A percentile compares a stretch with the other conserved stretches of the same genome.
These are phyloP conservation scores for Eudemis profundana DNA, from an alignment of 2,888 invertebrate genomes.

Conservation along the genomic window DNA sequence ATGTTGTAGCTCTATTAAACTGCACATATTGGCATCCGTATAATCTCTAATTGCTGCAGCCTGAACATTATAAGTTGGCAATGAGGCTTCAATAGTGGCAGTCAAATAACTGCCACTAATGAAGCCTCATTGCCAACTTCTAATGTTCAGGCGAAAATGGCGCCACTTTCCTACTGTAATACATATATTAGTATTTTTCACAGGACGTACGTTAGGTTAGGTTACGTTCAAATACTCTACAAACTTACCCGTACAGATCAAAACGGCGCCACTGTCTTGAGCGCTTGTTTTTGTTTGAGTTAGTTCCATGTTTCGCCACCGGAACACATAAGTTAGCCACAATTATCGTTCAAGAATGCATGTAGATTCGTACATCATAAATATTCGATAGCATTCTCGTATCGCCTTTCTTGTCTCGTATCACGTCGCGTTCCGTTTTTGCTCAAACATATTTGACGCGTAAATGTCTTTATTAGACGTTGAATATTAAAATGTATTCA, in stretches of 20 bases:
- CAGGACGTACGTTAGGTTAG: conserved; percentile 7
- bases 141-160: neutral
- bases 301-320: conserved; percentile 22
- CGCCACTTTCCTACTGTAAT: conserved; percentile 18
- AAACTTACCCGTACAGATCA: neutral
- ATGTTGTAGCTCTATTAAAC: neutral
- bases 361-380: conserved; percentile 30
- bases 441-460: conserved; percentile 15
- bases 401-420: conserved; percentile 31
- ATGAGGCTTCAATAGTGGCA: no score
- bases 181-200: neutral
- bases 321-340: conserved; percentile 18
- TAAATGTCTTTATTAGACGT: conserved; percentile 13
- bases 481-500: conserved; percentile 23
- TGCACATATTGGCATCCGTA: conserved; percentile 9
- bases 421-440: conserved; percentile 21
- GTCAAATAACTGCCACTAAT: conserved; percentile 29
- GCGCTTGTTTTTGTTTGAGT: neutral
- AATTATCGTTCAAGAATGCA: conserved; percentile 29
- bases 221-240: conserved; percentile 15
- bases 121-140: conserved; percentile 1
- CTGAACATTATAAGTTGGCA: no score
- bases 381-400: conserved; percentile 33
- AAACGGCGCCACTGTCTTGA: conserved; percentile 11
- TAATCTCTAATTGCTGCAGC: conserved; percentile 14